A percentile compares a stretch with the other conserved stretches of the same genome.
phyloP scores from a whole-genome alignment of 2,888 invertebrate genomes.

The Dilophus febrilis region DNA sequence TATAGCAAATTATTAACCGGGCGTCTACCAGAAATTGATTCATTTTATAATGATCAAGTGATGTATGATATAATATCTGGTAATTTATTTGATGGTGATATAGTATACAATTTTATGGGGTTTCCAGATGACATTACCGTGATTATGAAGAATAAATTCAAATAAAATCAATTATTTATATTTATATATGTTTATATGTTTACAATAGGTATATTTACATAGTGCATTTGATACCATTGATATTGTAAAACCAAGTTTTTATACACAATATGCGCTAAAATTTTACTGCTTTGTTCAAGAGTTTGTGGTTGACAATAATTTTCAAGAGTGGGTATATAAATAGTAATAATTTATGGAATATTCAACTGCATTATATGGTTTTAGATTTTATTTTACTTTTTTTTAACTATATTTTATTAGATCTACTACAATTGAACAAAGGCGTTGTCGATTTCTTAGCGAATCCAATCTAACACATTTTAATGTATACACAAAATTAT shows the following conservation, averaged over 20 bases:
- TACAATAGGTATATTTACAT: conserved; percentile 20
- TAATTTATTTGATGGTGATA: conserved; percentile 20
- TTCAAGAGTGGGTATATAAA: conserved; percentile 15
- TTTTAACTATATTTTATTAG: conserved; percentile 11
- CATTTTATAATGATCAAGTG: conserved; percentile 1
- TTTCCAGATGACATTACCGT: conserved; percentile 13
- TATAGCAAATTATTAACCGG: not conserved
- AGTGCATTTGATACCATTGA: conserved; percentile 24
- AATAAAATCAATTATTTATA: not conserved
- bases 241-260: conserved; percentile 19
- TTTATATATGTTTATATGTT: too few species aligned
- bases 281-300: conserved; percentile 18
- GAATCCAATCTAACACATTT: conserved; percentile 28
- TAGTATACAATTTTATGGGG: conserved; percentile 19
- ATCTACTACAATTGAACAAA: conserved; percentile 19
- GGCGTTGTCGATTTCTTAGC: conserved; percentile 24
- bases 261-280: conserved; percentile 16
- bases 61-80: conserved; percentile 11
- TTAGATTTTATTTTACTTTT: not conserved
- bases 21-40: not conserved
- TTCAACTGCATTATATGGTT: not conserved
- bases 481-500: conserved; percentile 23
- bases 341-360: not conserved
- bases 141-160: not conserved
- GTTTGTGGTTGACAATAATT: conserved; percentile 19